Base-by-base conservation (phyloP, 2,113 vertebrate genomes). In the Calidris pugnax region DNA sequence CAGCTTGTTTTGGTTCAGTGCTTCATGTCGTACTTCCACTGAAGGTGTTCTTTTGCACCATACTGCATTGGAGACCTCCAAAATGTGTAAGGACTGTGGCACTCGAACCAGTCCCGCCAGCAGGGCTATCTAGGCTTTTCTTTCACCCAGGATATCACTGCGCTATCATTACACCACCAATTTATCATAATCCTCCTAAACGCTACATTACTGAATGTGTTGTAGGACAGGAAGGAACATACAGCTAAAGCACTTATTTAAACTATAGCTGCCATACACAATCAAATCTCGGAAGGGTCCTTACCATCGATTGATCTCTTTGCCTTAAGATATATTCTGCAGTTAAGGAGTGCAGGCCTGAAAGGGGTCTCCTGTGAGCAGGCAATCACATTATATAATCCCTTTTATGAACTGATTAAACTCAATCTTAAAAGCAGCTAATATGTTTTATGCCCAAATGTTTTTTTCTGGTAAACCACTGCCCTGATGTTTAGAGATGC, bases 361-460 rank as follows among this genome's bases (percentile, higher is more conserved):
- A 66, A 94, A 96, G 59, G 78, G 14, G 85, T 94, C 93, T 96
- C 94, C 41, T 85, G 94, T 83, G 94, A 85, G 57, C 47, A 93
- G 74, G 57, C 62, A 83, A 87, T 85, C 78, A 88, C 78, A 93
- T 93, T 90, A 77, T 94, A 88, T 87, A 94, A 95, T 90, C 67
- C 57, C 32, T 95, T 94, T 96, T 88, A 93, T 85, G 85, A 95
- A 93, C 59, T 95, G 74, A 93, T 97, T 95, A 96, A 93, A 85
- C 47, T 91, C 63, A 73, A 8, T 86, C 62, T 96, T 96, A 76
- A 73, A 90, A 85, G 78, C 80, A 85, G 85, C 88, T 96, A 96
- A 71, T 93, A 57, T 41, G 26, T 66, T 87, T 96, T 94, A 90
- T 79, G 59, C 20, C 15, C 17, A 89, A 79, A 85, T 80, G n/a